phyloP scores from a whole-genome alignment of 2,888 invertebrate species.

The Lepidocyrtoides sp. region DNA sequence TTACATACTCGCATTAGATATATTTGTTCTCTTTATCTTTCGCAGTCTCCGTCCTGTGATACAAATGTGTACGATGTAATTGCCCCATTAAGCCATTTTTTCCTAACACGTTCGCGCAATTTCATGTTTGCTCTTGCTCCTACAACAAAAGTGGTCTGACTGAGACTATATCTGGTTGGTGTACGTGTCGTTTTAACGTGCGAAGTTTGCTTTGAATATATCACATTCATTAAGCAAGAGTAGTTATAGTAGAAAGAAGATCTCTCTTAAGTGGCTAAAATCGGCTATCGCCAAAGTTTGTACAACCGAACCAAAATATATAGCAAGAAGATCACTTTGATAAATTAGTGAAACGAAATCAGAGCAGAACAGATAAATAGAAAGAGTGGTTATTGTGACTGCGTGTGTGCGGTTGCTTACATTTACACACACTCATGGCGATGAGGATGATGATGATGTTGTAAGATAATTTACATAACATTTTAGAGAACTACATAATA shows the following conservation, averaged over 20 bases:
- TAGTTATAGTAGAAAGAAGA: background rate
- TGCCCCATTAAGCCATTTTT: conserved; percentile 65
- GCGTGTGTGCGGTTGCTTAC: too few species aligned
- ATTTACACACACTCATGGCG: background rate
- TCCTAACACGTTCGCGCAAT: conserved; percentile 17
- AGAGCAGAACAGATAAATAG: conserved; percentile 5
- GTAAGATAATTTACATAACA: conserved; percentile 47
- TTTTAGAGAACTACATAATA: background rate
- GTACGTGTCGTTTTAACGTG: conserved; percentile 35
- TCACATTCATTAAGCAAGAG: conserved; percentile 39
- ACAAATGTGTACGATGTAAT: conserved; percentile 67
- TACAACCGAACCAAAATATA: conserved; percentile 36
- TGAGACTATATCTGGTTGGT: background rate
- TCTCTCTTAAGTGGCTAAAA: conserved; percentile 27
- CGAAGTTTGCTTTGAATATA: conserved; percentile 15
- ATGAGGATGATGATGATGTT: conserved; percentile 27
- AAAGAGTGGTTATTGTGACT: conserved; percentile 14
- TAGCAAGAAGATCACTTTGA: conserved; percentile 46
- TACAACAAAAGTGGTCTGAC: conserved; percentile 47
- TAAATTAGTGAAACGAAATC: conserved; percentile 53
- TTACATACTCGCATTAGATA: conserved; percentile 59
- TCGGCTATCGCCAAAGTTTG: conserved; percentile 54
- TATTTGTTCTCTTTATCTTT: background rate
- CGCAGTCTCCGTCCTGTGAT: background rate
- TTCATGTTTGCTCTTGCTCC: background rate